Conservation (phyloP, 1,140 invertebrate genomes). For the Zaprionus africanus region DNA sequence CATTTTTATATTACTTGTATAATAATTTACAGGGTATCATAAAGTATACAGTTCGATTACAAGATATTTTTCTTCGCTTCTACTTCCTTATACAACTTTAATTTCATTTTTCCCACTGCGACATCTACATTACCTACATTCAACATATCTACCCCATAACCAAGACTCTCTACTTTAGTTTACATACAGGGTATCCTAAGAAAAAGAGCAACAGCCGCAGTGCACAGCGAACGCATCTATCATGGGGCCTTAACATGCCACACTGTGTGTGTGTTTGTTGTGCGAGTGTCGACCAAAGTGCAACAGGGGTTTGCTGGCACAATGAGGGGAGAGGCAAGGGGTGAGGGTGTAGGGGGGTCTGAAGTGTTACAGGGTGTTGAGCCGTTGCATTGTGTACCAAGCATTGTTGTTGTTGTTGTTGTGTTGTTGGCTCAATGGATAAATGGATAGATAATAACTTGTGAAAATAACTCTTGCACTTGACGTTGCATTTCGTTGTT, state of each 20-base stretch:
- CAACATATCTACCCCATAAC: not conserved
- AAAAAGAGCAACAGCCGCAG: slow-evolving; percentile 52
- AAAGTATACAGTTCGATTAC: too few relatives aligned
- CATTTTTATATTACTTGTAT: too few relatives aligned
- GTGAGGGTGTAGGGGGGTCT: not conserved
- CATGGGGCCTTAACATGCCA: slow-evolving; percentile 43
- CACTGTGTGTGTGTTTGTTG: slow-evolving; percentile 19
- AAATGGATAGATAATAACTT: slow-evolving; percentile 82
- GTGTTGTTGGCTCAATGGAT: slow-evolving; percentile 71
- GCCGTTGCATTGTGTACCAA: slow-evolving; percentile 47
- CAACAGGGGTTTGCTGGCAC: not conserved
- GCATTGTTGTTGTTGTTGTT: not conserved
- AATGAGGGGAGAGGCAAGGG: not conserved
- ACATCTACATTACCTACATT: not conserved
- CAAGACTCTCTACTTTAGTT: not conserved
- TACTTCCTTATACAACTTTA: too few relatives aligned
- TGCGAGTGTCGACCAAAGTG: slow-evolving; percentile 20
- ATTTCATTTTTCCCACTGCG: not conserved
- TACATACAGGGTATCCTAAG: slow-evolving; percentile 17
- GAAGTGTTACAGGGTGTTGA: slow-evolving; percentile 27
- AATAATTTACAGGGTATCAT: too few relatives aligned
- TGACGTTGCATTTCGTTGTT: slow-evolving; percentile 48
- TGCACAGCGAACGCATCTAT: slow-evolving; percentile 40
- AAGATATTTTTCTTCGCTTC: too few relatives aligned
- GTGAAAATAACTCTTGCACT: slow-evolving; percentile 81